phyloP scores from a whole-genome alignment of 2,888 invertebrate species.

The Blastobasis adustella region DNA sequence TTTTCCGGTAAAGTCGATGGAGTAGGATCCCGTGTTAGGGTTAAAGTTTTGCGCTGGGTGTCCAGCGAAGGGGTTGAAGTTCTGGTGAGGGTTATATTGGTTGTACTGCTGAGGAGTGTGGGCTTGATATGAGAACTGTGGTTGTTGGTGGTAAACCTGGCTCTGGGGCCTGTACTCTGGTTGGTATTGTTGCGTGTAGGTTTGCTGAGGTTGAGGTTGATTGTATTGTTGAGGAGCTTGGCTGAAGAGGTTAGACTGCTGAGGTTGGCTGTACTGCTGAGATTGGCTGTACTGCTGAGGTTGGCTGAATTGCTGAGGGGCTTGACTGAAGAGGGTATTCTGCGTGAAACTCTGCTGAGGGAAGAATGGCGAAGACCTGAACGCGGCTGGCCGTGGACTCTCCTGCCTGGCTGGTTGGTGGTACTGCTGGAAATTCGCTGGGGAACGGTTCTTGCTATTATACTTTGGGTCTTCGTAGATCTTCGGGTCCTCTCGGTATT shows the following conservation, averaged over 20 bases:
- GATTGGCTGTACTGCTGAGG: constrained; percentile 23
- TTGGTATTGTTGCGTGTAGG: constrained; percentile 30
- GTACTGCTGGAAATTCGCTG: constrained; percentile 36
- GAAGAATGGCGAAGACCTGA: constrained; percentile 28
- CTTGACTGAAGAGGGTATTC: constrained; percentile 15
- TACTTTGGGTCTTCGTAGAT: constrained; percentile 84
- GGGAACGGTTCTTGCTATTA: constrained; percentile 50
- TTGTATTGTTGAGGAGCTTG: constrained; percentile 10
- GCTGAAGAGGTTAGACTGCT: constrained; percentile 20
- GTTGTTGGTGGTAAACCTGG: constrained; percentile 59
- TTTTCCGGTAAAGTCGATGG: constrained; percentile 81
- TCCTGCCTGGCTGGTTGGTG: constrained; percentile 30
- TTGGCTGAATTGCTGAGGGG: constrained; percentile 15
- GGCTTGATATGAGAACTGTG: constrained; percentile 26
- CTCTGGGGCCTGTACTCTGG: constrained; percentile 48
- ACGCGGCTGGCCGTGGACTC: constrained; percentile 24
- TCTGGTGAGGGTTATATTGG: constrained; percentile 44
- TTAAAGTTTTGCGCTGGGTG: constrained; percentile 85
- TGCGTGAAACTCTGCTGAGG: constrained; percentile 24
- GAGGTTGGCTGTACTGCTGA: constrained; percentile 27
- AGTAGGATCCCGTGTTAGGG: constrained; percentile 84
- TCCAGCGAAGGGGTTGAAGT: constrained; percentile 71
- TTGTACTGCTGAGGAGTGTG: constrained; percentile 29
- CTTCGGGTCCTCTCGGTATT: constrained; percentile 88
- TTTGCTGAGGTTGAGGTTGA: constrained; percentile 18